Evolutionary conservation across 1,140 invertebrate genomes (phyloP).

Genomic region (Dreissena rostriformis): DNA sequence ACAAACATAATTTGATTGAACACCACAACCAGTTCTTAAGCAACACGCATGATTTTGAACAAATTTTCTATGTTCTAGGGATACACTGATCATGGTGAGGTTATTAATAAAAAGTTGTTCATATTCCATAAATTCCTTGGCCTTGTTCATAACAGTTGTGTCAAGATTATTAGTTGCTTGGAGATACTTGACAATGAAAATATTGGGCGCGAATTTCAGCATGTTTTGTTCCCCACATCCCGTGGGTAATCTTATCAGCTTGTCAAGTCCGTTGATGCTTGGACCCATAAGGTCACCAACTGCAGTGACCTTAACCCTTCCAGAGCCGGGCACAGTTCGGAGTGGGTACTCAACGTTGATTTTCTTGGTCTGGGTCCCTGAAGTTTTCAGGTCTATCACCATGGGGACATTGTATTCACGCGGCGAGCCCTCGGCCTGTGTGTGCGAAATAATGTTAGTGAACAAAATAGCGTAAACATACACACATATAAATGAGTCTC

Average conservation of each 20-base stretch:
- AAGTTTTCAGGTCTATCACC: slow-evolving; percentile 86
- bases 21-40: too few relatives aligned
- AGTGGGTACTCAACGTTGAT: slow-evolving; percentile 44
- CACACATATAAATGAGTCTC: too few relatives aligned
- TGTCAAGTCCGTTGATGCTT: slow-evolving; percentile 73
- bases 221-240: slow-evolving; percentile 97
- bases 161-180: slow-evolving; percentile 85
- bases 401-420: slow-evolving; percentile 89
- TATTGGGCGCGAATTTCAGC: slow-evolving; percentile 94
- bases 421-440: slow-evolving; percentile 88
- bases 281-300: slow-evolving; percentile 70
- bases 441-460: too few relatives aligned
- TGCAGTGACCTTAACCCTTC: slow-evolving; percentile 40
- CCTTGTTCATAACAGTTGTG: slow-evolving; percentile 86
- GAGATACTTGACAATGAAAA: slow-evolving; percentile 91
- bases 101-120: not conserved
- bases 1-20: too few relatives aligned
- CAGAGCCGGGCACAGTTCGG: slow-evolving; percentile 58
- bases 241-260: slow-evolving; percentile 89
- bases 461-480: too few relatives aligned
- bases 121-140: slow-evolving; percentile 88
- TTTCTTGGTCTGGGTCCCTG: slow-evolving; percentile 79
- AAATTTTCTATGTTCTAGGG: too few relatives aligned
- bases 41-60: too few relatives aligned
- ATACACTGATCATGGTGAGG: too few relatives aligned